These are phyloP conservation scores for Tetragnatha versicolor DNA, from an alignment of 1,140 invertebrate species.

Conservation along the genomic window DNA sequence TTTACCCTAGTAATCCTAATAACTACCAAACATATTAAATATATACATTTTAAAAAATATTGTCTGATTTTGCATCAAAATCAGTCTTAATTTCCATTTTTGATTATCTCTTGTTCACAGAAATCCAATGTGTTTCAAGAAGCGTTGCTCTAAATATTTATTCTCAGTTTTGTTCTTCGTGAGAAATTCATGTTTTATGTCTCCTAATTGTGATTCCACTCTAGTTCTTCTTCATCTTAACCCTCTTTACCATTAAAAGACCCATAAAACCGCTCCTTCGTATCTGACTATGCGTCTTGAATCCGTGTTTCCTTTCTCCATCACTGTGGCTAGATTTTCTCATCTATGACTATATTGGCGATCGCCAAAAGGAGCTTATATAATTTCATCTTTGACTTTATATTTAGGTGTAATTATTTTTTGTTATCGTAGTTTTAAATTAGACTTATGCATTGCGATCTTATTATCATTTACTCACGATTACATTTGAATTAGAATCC, in stretches of 20 bases:
- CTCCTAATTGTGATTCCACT: slow-evolving; percentile 38
- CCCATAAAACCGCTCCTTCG: slow-evolving; percentile 30
- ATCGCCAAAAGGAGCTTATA: not conserved
- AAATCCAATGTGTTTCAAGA: not conserved
- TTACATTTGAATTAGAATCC: no score
- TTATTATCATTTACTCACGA: no score
- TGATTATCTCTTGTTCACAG: not conserved
- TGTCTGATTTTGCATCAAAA: not conserved
- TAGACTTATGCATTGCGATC: no score
- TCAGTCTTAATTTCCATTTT: not conserved
- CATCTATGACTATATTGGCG: not conserved
- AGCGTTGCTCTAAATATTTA: not conserved
- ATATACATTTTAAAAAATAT: not conserved
- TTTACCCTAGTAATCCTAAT: no score
- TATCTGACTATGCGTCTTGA: slow-evolving; percentile 14
- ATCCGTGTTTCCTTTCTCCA: not conserved
- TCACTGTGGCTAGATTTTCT: not conserved
- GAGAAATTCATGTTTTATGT: slow-evolving; percentile 22
- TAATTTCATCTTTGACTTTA: no score
- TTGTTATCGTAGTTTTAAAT: no score
- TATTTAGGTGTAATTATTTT: no score
- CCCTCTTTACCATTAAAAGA: slow-evolving; percentile 37
- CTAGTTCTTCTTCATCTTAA: slow-evolving; percentile 23
- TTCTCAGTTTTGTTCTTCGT: not conserved
- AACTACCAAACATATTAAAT: no score